Evolutionary conservation across 2,797 vertebrate genomes (phyloP).

Genomic region (Pangasius mekongensis): DNA sequence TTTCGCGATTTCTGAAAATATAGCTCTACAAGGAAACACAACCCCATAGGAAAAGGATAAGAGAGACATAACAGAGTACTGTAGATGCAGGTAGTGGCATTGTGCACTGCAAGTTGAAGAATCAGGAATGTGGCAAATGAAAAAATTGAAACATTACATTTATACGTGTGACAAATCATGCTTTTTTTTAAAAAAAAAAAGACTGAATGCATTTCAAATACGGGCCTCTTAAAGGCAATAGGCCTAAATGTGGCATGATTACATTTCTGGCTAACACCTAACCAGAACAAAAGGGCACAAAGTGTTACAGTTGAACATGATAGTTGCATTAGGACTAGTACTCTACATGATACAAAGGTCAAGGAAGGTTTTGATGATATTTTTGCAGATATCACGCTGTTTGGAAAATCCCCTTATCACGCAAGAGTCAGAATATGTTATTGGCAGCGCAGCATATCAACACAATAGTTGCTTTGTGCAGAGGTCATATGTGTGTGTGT

Average conservation of each 20-base stretch:
- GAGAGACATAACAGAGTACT: no score
- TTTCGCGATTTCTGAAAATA: not conserved
- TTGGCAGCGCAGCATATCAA: not conserved
- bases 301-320: no score
- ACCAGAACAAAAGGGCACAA: no score
- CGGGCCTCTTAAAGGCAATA: not conserved
- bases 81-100: not conserved
- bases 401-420: not conserved
- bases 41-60: not conserved
- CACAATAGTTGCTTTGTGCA: conserved; percentile 28
- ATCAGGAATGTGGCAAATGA: not conserved
- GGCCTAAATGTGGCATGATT: no score
- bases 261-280: no score
- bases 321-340: no score
- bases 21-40: not conserved
- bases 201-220: not conserved
- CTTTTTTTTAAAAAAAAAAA: not conserved
- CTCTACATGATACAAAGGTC: not conserved
- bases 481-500: conserved; percentile 20
- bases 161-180: not conserved
- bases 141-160: not conserved
- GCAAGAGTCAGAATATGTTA: not conserved
- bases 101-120: not conserved
- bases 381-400: not conserved
- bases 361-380: not conserved